Conservation (phyloP, 2,113 vertebrate species). For the Saccopteryx leptura region DNA sequence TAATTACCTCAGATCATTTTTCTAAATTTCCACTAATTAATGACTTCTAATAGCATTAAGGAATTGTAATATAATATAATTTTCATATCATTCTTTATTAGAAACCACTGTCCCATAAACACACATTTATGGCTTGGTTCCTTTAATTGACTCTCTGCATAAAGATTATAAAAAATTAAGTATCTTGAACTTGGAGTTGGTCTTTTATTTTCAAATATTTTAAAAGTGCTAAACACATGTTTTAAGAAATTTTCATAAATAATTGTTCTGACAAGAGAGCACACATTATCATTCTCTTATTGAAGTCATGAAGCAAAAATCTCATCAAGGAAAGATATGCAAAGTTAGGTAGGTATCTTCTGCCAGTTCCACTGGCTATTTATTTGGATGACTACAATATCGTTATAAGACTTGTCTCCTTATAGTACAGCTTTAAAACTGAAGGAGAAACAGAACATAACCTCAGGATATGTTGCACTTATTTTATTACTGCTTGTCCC, state of each 20-base stretch:
- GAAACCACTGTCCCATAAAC: not conserved
- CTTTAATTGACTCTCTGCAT: not conserved
- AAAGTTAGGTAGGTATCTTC: not conserved
- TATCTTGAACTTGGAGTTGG: not conserved
- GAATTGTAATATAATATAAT: not conserved
- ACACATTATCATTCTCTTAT: not conserved
- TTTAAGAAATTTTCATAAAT: conserved; percentile 32
- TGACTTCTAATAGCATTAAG: not conserved
- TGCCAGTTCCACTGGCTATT: not conserved
- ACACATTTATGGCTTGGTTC: not conserved
- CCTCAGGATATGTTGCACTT: not conserved
- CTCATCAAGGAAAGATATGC: not conserved
- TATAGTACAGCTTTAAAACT: not conserved
- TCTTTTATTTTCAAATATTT: conserved; percentile 35
- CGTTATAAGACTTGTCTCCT: not conserved
- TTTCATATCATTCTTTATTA: conserved; percentile 44
- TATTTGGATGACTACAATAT: not conserved
- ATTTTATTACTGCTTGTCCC: conserved; percentile 58
- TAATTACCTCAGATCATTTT: conserved; percentile 77
- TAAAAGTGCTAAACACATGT: not conserved
- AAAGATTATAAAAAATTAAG: not conserved
- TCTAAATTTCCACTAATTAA: not conserved
- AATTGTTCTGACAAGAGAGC: not conserved
- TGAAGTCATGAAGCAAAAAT: not conserved
- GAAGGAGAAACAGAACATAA: conserved; percentile 32